phyloP scores from a whole-genome alignment of 1,140 invertebrate genomes.

The Brachionus rubens region DNA sequence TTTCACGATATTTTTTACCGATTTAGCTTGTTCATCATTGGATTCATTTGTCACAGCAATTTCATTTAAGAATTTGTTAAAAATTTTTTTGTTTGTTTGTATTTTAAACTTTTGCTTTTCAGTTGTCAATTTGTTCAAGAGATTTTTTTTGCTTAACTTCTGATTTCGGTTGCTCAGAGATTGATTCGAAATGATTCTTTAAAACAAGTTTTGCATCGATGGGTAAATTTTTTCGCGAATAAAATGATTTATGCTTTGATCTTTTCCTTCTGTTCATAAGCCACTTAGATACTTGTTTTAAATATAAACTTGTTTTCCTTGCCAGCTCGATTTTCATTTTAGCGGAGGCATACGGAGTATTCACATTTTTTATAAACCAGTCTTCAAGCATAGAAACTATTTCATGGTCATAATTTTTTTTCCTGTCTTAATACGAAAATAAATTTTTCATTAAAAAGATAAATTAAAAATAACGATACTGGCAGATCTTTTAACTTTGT shows the following conservation, averaged over 20 bases:
- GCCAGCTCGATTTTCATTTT: conserved; percentile 3
- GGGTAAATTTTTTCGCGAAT: not conserved
- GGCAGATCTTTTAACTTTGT: conserved; percentile 6
- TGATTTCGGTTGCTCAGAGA: conserved; percentile 7
- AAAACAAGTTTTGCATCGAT: conserved; percentile 25
- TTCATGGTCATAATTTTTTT: conserved; percentile 29
- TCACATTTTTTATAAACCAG: not conserved
- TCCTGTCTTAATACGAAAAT: conserved; percentile 10
- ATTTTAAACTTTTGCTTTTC: conserved; percentile 14
- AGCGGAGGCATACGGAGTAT: not conserved
- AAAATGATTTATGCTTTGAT: conserved; percentile 6
- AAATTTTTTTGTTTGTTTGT: conserved; percentile 19
- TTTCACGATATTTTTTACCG: conserved; percentile 24
- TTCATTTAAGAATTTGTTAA: conserved; percentile 34
- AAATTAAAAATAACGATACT: not conserved
- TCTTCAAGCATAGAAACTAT: not conserved
- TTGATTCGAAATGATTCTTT: conserved; percentile 21
- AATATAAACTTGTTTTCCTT: conserved; percentile 5
- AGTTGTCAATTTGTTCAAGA: conserved; percentile 33
- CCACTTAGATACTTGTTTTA: conserved; percentile 25
- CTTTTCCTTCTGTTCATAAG: conserved; percentile 16
- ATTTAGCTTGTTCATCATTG: conserved; percentile 17
- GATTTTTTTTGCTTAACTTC: not conserved
- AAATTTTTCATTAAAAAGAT: too few relatives aligned
- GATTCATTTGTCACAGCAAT: conserved; percentile 25